Percentiles rank a stretch among this genome's conserved stretches.
Evolutionary conservation across 2,888 invertebrate genomes (phyloP).

Genomic region (Polietes domitor): DNA sequence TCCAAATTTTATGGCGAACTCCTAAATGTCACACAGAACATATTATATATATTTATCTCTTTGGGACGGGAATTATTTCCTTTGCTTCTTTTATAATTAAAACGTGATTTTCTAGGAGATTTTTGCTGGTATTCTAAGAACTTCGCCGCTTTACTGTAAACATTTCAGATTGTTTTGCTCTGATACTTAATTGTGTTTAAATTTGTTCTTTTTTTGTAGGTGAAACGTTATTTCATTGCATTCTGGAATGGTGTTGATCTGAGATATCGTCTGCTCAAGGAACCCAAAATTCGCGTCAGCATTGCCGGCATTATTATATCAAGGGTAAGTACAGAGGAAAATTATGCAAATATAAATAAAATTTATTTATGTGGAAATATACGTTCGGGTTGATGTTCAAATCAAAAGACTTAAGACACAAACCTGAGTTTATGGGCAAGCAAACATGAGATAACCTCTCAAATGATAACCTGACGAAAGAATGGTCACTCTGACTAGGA

Average conservation of each 20-base stretch:
- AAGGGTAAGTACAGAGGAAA: constrained; percentile 88
- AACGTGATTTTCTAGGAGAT: neutral
- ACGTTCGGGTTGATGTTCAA: neutral
- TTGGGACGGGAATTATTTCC: neutral
- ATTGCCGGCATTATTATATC: constrained; percentile 98
- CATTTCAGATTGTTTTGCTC: constrained; percentile 52
- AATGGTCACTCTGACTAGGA: too few relatives aligned
- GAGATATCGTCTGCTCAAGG: constrained; percentile 94
- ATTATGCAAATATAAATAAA: too few relatives aligned
- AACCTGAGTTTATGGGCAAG: neutral
- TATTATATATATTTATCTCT: neutral
- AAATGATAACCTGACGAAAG: too few relatives aligned
- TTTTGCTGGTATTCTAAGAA: neutral
- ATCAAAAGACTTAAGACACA: constrained; percentile 1
- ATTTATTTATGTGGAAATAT: too few relatives aligned
- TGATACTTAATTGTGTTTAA: neutral
- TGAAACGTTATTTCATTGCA: constrained; percentile 95
- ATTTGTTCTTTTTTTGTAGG: constrained; percentile 82
- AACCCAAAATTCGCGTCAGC: constrained; percentile 94
- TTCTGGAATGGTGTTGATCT: constrained; percentile 98
- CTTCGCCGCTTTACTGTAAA: constrained; percentile 38
- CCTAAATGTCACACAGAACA: neutral
- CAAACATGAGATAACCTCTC: neutral
- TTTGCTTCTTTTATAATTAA: neutral
- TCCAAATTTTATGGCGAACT: neutral